phyloP scores from a whole-genome alignment of 2,797 vertebrate species.

The Sus cebifrons region DNA sequence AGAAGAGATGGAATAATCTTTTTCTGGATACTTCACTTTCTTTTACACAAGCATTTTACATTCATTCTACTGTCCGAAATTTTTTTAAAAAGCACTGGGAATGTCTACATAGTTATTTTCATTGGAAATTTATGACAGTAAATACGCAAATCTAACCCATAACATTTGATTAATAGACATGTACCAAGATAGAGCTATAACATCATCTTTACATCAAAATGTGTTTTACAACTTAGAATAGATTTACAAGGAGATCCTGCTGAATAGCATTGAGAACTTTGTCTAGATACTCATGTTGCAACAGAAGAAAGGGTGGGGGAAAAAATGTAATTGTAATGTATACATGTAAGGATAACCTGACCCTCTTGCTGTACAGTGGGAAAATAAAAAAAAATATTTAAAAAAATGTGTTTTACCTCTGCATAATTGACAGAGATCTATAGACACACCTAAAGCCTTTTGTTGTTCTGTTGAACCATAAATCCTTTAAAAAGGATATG shows the following conservation, averaged over 20 bases:
- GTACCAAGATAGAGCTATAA: not conserved
- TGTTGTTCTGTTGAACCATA: not conserved
- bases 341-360: too few species aligned
- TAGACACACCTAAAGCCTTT: constrained; percentile 22
- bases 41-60: constrained; percentile 42
- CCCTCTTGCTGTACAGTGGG: too few species aligned
- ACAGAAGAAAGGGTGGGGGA: too few species aligned
- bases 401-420: constrained; percentile 33
- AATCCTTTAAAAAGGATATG: constrained; percentile 39
- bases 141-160: not conserved
- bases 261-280: too few species aligned
- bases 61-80: constrained; percentile 1
- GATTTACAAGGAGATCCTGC: too few species aligned
- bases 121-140: not conserved
- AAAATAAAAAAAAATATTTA: too few species aligned
- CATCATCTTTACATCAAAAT: constrained; percentile 12
- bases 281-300: too few species aligned
- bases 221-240: not conserved
- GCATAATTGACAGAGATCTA: constrained; percentile 8
- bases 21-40: not conserved
- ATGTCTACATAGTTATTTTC: not conserved
- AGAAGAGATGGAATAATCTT: not conserved
- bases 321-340: too few species aligned
- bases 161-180: not conserved
- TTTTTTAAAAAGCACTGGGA: not conserved